Evolutionary conservation across 2,113 vertebrate genomes (phyloP).

Genomic region (Datnioides undecimradiatus): DNA sequence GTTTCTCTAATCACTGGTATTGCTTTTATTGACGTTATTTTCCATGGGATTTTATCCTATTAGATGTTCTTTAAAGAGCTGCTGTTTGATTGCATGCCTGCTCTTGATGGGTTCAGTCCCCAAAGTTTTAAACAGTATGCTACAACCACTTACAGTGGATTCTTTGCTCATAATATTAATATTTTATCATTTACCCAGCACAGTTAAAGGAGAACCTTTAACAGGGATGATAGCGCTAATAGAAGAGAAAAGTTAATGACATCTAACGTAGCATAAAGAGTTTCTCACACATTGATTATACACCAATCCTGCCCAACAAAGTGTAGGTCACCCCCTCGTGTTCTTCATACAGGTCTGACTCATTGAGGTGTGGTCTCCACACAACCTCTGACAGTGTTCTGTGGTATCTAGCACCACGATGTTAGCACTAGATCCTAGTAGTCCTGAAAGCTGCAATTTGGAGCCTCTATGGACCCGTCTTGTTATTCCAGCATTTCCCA

Average conservation of each 20-base stretch:
- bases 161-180: slow-evolving; percentile 16
- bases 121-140: slow-evolving; percentile 42
- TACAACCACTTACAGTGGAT: slow-evolving; percentile 2
- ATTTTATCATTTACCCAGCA: background rate
- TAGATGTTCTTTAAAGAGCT: slow-evolving; percentile 57
- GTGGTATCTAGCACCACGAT: no score
- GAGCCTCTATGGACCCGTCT: no score
- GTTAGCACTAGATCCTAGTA: no score
- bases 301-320: no score
- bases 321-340: no score
- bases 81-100: slow-evolving; percentile 55
- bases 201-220: slow-evolving; percentile 4
- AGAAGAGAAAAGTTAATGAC: background rate
- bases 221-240: background rate
- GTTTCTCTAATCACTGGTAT: slow-evolving; percentile 71
- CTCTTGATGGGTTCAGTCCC: slow-evolving; percentile 49
- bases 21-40: slow-evolving; percentile 70
- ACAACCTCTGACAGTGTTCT: no score
- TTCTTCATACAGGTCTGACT: no score
- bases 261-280: background rate
- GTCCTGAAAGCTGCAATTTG: no score
- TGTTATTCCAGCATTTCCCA: no score
- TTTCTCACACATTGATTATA: background rate
- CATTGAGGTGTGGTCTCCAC: no score
- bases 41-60: slow-evolving; percentile 62